Evolutionary conservation across 2,113 vertebrate genomes (phyloP).

Genomic region (Petroica traversi): DNA sequence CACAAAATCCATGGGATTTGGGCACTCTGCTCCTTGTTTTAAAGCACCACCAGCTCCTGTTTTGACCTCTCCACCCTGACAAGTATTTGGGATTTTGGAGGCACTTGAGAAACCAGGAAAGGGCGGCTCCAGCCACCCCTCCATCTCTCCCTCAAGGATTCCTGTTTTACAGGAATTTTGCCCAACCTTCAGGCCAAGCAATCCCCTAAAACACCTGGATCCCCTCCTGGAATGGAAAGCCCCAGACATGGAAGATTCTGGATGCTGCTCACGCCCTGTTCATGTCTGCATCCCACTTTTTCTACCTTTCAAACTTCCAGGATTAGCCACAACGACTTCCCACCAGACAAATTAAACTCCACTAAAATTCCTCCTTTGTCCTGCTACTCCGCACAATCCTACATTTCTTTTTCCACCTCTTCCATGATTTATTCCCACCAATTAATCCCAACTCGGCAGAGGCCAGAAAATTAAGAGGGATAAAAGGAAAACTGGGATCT

Average conservation of each 20-base stretch:
- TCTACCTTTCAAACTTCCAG: neutral
- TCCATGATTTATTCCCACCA: neutral
- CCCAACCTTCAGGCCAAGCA: neutral
- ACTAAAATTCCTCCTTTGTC: neutral
- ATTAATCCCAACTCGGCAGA: neutral
- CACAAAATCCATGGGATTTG: neutral
- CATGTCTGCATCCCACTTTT: fast-evolving
- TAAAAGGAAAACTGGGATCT: neutral
- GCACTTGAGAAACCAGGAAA: neutral
- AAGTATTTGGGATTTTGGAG: neutral
- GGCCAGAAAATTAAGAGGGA: neutral
- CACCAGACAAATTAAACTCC: neutral
- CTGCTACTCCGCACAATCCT: neutral
- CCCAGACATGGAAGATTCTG: fast-evolving
- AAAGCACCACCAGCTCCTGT: neutral
- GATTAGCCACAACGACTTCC: neutral
- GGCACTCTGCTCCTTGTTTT: neutral
- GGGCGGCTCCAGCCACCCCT: neutral
- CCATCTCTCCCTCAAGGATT: neutral
- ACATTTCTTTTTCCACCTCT: neutral
- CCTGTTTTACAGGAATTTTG: neutral
- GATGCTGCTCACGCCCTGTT: neutral
- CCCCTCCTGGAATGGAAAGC: neutral
- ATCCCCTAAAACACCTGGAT: neutral
- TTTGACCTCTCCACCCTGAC: fast-evolving